Evolutionary conservation across 2,113 vertebrate species (phyloP), one percentile per base, ranked within the genome.

Genomic region (Dolichotis patagonum): DNA sequence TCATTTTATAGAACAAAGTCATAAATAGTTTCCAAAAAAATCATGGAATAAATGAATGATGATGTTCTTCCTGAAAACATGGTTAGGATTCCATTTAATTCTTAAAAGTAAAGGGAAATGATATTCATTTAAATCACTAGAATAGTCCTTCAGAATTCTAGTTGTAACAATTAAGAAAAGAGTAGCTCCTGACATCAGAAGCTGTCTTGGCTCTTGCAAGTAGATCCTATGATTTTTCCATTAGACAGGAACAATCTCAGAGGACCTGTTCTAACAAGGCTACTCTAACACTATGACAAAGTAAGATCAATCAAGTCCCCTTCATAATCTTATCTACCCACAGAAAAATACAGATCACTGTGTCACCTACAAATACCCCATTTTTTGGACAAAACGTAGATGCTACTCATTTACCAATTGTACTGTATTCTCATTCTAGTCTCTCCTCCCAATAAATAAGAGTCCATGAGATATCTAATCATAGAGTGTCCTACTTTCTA

Each of bases 61-160:
- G 54, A 90, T 16, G 38, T 96, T 69, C 62, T 96, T 96, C 41
- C 69, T 56, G 43, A 90, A 90, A 96, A 24, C 10, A 22, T 71
- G 17, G 3, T 20, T 73, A 80, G 19, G 41, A 73, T 67, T 26
- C 22, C 19, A 67, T 56, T 87, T 16, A 84, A 20, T 56, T 87
- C 85, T 92, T 85, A 8, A 85, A 4, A 26, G 35, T 8, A 87
- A 26, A 65, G 78, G 75, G 35, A 86, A 26, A 32, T 22, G 35
- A 9, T 60, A 16, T 32, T 77, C 35, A 87, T 46, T 88, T 77
- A 83, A 89, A 73, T 73, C 41, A 86, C 2, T 83, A 3, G 12
- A 84, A 17, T 82, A 69, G 13, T 60, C 49, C 35, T 78, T 52
- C n/a, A 85, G 93, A 82, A 71, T 86, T 56, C 88, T 78, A 69